Base-by-base conservation (phyloP, 2,113 vertebrate genomes). In the Alethe castanea region DNA sequence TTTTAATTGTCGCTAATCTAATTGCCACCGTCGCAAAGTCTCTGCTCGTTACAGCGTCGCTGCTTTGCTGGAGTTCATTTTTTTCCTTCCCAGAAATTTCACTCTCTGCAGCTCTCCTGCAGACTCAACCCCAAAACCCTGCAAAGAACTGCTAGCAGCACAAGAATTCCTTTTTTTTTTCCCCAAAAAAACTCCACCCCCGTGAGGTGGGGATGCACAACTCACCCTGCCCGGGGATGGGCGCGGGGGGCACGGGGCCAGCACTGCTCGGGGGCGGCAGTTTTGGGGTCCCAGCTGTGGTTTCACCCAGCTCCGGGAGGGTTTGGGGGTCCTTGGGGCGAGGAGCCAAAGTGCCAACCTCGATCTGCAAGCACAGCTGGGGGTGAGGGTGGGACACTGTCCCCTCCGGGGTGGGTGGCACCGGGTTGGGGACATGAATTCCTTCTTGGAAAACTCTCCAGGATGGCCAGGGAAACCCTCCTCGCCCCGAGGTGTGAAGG, bases 1-100 rank as follows among this genome's bases (percentile, higher is more conserved):
- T 97, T 97, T 98, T 98, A 98, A 98, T 98, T 97, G 96, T 95
- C 96, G 59, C 95, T 97, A 96, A 97, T 97, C 94, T 97, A 98
- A 98, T 98, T 97, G 98, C 97, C 72, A 84, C 81, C 95, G 81
- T 92, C n/a, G 52, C 86, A 56, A 94, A 80, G 71, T 79, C 82
- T 83, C 92, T 88, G 80, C 97, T 97, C 97, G 96, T 98, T 97
- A 97, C 96, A 97, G 74, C 66, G 31, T 88, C 93, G 81, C 88
- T 93, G 92, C 92, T 93, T 92, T 95, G 87, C 89, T 52, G 94
- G 88, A 70, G 61, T 74, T 89, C 62, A 0, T 25, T 69, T 33
- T 22, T n/a, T 53, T 35, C 80, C 8, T 33, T 24, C 73, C 25
- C 82, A 77, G 88, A 38, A 78, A 93, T 35, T 60, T 53, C 78